phyloP scores from a whole-genome alignment of 2,797 vertebrate species.

The Parambassis ranga region DNA sequence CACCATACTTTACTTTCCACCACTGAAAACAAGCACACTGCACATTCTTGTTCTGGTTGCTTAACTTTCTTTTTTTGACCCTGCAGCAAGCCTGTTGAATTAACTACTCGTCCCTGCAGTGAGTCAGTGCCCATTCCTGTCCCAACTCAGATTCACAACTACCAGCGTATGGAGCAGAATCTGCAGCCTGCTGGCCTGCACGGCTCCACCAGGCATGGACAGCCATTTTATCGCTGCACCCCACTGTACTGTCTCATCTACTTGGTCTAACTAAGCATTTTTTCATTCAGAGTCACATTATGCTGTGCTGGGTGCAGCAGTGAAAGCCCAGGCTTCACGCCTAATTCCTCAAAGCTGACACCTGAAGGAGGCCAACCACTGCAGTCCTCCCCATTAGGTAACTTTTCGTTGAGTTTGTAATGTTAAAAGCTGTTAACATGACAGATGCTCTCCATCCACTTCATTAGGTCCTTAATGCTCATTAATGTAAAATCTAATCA shows the following conservation, averaged over 20 bases:
- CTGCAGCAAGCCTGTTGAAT: slow-evolving; percentile 75
- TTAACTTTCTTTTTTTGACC: slow-evolving; percentile 3
- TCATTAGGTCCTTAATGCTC: too few species aligned
- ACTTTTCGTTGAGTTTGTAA: too few species aligned
- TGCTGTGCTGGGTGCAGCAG: slow-evolving; percentile 76
- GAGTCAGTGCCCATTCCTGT: slow-evolving; percentile 92
- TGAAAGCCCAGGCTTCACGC: slow-evolving; percentile 61
- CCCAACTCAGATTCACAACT: slow-evolving; percentile 94
- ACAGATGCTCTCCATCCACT: too few species aligned
- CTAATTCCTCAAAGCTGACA: slow-evolving; percentile 72
- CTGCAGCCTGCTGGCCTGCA: slow-evolving; percentile 80
- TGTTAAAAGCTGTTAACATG: too few species aligned
- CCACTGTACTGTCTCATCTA: not conserved
- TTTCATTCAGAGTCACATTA: slow-evolving; percentile 75
- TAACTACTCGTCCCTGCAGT: slow-evolving; percentile 75
- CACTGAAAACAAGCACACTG: too few species aligned
- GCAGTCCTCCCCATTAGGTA: slow-evolving; percentile 86
- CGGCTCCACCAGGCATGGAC: slow-evolving; percentile 79
- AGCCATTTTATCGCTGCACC: not conserved
- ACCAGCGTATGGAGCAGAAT: slow-evolving; percentile 92
- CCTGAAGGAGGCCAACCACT: slow-evolving; percentile 83
- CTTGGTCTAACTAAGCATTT: not conserved
- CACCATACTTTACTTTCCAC: too few species aligned
- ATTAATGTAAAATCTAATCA: too few species aligned
- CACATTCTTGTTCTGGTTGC: not conserved